Percentiles rank a stretch among this genome's conserved stretches.
phyloP scores from a whole-genome alignment of 2,113 vertebrate genomes.

The Tylochromis polylepis region DNA sequence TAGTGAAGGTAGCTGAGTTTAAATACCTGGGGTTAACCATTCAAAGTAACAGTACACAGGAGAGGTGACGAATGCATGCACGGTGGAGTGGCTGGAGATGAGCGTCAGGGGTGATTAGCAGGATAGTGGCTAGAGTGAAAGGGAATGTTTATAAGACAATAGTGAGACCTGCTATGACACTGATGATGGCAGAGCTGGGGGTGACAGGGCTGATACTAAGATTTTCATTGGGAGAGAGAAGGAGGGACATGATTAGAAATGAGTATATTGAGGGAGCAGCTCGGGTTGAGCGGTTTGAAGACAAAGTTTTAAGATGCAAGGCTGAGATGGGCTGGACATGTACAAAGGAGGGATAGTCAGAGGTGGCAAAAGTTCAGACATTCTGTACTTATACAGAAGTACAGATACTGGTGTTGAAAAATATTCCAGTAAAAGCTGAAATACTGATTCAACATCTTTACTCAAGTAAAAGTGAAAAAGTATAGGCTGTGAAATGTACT shows the following conservation, averaged over 20 bases:
- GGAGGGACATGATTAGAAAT: neutral
- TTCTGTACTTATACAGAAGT: neutral
- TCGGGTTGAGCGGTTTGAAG: neutral
- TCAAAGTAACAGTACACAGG: neutral
- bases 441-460: neutral
- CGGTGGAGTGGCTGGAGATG: neutral
- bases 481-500: neutral
- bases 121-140: neutral
- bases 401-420: neutral
- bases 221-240: neutral
- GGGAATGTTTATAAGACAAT: neutral
- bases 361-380: neutral
- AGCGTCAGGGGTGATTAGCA: neutral
- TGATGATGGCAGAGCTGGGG: neutral
- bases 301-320: neutral
- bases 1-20: neutral
- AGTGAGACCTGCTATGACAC: neutral
- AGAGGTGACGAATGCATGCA: neutral
- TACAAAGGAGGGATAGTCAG: neutral
- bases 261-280: neutral
- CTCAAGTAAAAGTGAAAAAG: neutral
- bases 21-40: neutral
- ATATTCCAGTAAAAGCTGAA: neutral
- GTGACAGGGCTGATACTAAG: neutral
- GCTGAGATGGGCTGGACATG: neutral